Evolutionary conservation across 2,113 vertebrate genomes (phyloP), one percentile per base, ranked within the genome.

Genomic region (Neolamprologus falcicula): DNA sequence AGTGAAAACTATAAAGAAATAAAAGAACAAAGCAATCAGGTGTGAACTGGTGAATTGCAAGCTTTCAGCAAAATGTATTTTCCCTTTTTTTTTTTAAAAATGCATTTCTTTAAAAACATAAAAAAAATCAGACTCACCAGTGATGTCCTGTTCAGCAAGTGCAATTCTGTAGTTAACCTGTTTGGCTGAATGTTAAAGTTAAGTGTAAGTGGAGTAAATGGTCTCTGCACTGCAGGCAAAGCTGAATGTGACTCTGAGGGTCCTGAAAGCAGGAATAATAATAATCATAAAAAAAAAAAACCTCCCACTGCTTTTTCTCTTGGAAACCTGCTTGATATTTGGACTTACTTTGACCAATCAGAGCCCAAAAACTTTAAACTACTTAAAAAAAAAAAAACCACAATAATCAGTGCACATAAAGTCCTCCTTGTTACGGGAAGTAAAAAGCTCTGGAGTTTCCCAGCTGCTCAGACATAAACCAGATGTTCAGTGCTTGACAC

Each of bases 401-500:
- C 26, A 87, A 33, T 2, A 80, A 52, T 50, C n/a, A 45, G 5
- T 31, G 31, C 9, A 89, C 31, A 63, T 2, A 7, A 82, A n/a
- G 24, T 55, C 21, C 42, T 57, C 16, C 2, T 12, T 37, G 59
- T 92, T 94, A 89, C 88, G 80, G 90, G 95, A 94, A 94, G 45
- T 6, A 8, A 8, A 59, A 61, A 33, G 45, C 42, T 55, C 79
- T 45, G 87, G 89, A 87, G 53, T 93, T 93, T 92, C 93, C 90
- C 78, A 3, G 55, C 71, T 76, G 78, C 82, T 84, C 33, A 87
- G 80, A 95, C 10, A 7, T 54, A 81, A 89, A 87, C 93, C 94
- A 96, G 95, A 95, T 94, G 94, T 93, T 85, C 47, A n/a, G 53
- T 28, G 52, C 89, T 73, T 53, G 26, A 83, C 24, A 50, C 28